Percentiles rank a stretch among this genome's conserved stretches.
Evolutionary conservation across 1,140 invertebrate genomes (phyloP).

Genomic region (Zaprionus davidi): DNA sequence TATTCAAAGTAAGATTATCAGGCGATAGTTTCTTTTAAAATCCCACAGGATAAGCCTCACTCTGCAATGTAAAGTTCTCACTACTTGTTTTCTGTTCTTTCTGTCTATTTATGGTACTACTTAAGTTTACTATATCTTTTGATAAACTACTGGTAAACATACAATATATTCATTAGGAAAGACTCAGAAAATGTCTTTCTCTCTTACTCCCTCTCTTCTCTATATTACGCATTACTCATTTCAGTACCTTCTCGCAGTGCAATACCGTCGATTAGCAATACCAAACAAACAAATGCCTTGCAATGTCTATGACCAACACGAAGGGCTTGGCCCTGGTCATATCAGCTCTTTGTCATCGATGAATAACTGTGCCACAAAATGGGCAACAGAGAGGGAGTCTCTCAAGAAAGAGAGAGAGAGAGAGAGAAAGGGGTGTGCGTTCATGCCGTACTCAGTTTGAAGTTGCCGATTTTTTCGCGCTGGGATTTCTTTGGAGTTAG

Average conservation of each 20-base stretch:
- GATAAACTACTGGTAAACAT: neutral
- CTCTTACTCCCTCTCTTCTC: neutral
- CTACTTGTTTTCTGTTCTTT: too few species aligned
- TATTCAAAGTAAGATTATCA: too few species aligned
- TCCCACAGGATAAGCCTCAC: fast-evolving
- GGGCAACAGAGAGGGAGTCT: neutral
- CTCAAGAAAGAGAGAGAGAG: neutral
- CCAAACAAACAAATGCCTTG: neutral
- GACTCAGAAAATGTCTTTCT: neutral
- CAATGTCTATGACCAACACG: conserved; percentile 18
- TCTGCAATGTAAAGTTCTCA: too few species aligned
- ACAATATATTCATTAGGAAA: neutral
- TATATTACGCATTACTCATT: neutral
- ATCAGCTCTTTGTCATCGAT: conserved; percentile 45
- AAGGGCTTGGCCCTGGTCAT: conserved; percentile 36
- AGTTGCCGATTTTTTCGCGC: conserved; percentile 26
- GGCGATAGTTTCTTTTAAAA: too few species aligned
- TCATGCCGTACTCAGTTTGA: conserved; percentile 15
- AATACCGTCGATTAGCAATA: neutral
- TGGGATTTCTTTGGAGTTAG: conserved; percentile 11
- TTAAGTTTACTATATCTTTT: neutral
- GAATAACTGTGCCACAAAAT: conserved; percentile 12
- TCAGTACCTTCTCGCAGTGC: neutral
- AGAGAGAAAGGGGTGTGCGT: neutral
- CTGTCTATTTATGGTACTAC: too few species aligned